phyloP scores from a whole-genome alignment of 2,113 vertebrate genomes.

The Amazona guildingii region DNA sequence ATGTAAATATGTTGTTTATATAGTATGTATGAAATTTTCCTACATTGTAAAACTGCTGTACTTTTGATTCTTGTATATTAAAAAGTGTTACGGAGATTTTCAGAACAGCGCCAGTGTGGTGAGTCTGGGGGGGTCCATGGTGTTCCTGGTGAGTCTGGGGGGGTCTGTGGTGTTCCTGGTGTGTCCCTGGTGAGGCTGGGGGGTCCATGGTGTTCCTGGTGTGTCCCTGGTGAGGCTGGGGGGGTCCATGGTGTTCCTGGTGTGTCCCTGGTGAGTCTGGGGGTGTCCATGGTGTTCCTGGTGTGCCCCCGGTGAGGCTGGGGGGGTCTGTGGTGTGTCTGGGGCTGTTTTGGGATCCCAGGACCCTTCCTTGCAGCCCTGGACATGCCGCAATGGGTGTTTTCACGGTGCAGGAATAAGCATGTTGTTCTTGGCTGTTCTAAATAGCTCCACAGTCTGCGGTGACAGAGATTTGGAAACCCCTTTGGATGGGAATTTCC shows the following conservation, averaged over 20 bases:
- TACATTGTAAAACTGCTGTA: conserved; percentile 88
- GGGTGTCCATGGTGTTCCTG: fast-evolving
- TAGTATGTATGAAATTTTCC: conserved; percentile 99
- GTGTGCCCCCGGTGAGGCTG: not conserved
- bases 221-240: not conserved
- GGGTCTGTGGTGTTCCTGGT: not conserved
- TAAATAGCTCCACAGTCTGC: not conserved
- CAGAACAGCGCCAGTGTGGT: conserved; percentile 9
- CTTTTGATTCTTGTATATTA: conserved; percentile 80
- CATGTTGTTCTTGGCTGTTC: not conserved
- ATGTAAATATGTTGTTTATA: conserved; percentile 98
- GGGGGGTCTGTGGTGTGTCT: fast-evolving
- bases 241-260: too few species aligned
- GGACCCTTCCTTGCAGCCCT: not conserved
- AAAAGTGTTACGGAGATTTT: conserved; percentile 75
- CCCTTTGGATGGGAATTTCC: not conserved
- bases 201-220: not conserved
- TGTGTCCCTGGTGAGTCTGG: not conserved
- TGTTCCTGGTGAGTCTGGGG: not conserved
- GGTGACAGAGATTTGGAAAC: not conserved
- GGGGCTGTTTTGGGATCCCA: not conserved
- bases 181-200: not conserved
- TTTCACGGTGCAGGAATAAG: not conserved
- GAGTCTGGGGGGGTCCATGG: not conserved
- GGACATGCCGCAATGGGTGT: not conserved